Conservation (phyloP, 2,797 vertebrate genomes). For the Moxostoma hubbsi region DNA sequence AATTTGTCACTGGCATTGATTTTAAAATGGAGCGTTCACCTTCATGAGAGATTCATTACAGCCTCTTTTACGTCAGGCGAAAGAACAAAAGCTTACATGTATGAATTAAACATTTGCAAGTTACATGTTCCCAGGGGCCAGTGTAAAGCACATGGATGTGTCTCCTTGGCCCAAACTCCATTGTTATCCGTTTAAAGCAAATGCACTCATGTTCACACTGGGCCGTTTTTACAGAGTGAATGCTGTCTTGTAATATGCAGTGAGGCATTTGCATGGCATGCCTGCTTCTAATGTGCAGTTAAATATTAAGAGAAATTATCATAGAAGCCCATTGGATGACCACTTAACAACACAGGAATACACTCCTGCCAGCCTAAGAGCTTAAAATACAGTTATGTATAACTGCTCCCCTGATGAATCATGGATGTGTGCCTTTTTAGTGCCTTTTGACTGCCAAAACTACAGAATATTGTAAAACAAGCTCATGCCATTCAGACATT, state of each 20-base stretch:
- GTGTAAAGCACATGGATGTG: constrained; percentile 23
- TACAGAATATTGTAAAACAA: background rate
- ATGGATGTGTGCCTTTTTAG: constrained; percentile 2
- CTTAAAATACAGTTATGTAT: constrained; percentile 34
- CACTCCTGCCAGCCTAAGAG: background rate
- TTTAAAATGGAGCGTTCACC: constrained; percentile 11
- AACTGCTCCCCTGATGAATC: background rate
- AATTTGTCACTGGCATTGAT: constrained; percentile 11
- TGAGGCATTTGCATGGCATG: constrained; percentile 14
- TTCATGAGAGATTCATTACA: constrained; percentile 27
- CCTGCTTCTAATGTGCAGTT: constrained; percentile 42
- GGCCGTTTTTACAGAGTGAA: constrained; percentile 48
- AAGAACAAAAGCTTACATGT: constrained; percentile 40
- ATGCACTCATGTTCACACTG: constrained; percentile 16
- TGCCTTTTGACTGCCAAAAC: background rate
- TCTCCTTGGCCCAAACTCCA: constrained; percentile 11
- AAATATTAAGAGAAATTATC: constrained; percentile 58
- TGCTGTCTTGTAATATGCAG: constrained; percentile 37
- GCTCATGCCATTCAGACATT: background rate
- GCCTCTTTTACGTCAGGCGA: constrained; percentile 8
- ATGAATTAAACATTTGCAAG: constrained; percentile 47
- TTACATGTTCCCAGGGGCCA: constrained; percentile 19
- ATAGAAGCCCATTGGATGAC: constrained; percentile 52
- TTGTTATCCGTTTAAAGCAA: constrained; percentile 23
- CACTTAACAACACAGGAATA: constrained; percentile 54